Conservation (phyloP, 2,797 vertebrate genomes). For the Luscinia luscinia region DNA sequence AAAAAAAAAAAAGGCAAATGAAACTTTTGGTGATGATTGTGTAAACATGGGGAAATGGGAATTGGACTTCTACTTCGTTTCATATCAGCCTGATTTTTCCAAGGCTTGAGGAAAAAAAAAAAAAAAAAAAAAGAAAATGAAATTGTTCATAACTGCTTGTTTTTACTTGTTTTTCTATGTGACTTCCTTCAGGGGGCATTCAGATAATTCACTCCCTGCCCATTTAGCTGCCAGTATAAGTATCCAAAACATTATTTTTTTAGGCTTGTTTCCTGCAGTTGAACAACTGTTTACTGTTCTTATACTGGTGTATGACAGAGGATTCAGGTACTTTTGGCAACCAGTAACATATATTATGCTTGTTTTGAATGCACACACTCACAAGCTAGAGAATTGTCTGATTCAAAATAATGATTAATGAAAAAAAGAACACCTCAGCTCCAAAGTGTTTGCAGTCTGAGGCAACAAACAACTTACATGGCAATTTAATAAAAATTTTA, state of each 20-base stretch:
- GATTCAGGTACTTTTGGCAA: neutral
- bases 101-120: neutral
- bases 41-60: neutral
- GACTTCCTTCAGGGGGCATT: neutral
- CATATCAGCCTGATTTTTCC: neutral
- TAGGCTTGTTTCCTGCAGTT: neutral
- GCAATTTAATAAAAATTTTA: neutral
- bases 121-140: neutral
- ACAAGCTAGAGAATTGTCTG: neutral
- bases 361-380: neutral
- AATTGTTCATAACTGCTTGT: neutral
- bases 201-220: neutral
- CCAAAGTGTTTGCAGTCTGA: neutral
- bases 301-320: neutral
- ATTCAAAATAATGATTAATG: neutral
- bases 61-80: neutral
- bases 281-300: neutral
- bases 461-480: neutral
- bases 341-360: neutral
- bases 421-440: neutral
- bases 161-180: neutral
- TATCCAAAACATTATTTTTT: neutral
- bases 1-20: neutral
- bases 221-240: neutral
- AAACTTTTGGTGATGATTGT: neutral